Percentiles rank a stretch among this genome's conserved stretches.
These are phyloP conservation scores for Sphyrna mokarran DNA, from an alignment of 2,113 vertebrate species.

Conservation along the genomic window DNA sequence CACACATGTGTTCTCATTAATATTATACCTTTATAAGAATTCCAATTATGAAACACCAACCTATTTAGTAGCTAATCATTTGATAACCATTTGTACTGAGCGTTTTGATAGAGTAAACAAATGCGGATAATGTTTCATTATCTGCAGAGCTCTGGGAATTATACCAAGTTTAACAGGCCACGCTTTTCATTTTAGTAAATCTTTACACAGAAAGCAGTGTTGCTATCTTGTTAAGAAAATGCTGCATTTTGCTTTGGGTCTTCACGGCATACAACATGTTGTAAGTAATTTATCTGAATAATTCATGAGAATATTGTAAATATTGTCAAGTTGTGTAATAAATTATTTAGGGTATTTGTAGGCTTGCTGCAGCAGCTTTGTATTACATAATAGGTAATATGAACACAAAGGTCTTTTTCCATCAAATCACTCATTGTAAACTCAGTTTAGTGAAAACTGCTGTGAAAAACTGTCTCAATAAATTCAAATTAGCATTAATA, in stretches of 20 bases:
- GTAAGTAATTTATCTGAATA: slow-evolving; percentile 68
- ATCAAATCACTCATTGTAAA: slow-evolving; percentile 53
- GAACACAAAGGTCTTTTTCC: slow-evolving; percentile 55
- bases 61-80: not conserved
- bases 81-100: not conserved
- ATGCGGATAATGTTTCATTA: not conserved
- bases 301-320: slow-evolving; percentile 72
- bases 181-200: slow-evolving; percentile 16
- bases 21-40: not conserved
- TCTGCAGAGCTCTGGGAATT: not conserved
- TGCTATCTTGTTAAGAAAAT: slow-evolving; percentile 22
- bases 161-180: not conserved
- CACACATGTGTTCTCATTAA: not conserved
- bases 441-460: slow-evolving; percentile 50
- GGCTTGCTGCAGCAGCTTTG: slow-evolving; percentile 61
- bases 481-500: slow-evolving; percentile 59
- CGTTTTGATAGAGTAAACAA: not conserved
- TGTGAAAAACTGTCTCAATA: slow-evolving; percentile 45
- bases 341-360: slow-evolving; percentile 67
- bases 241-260: slow-evolving; percentile 6
- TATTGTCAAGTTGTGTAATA: slow-evolving; percentile 71
- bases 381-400: slow-evolving; percentile 60
- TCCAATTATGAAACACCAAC: not conserved
- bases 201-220: not conserved
- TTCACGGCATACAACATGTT: slow-evolving; percentile 53